A percentile compares a stretch with the other conserved stretches of the same genome.
Conservation (phyloP, 2,113 vertebrate genomes). For the Paralichthys olivaceus region DNA sequence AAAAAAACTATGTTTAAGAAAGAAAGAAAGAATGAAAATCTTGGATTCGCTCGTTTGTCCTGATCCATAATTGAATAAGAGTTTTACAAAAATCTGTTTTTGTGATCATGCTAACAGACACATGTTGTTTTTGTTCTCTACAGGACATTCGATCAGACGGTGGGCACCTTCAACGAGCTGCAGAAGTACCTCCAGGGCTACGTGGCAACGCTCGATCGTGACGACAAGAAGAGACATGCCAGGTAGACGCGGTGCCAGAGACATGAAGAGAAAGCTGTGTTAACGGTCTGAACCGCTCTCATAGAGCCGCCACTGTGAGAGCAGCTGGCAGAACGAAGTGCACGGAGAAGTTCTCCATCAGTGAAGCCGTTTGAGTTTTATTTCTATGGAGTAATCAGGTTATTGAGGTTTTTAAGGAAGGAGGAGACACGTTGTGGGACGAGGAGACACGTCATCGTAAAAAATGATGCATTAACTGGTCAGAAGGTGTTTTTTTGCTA, state of each 20-base stretch:
- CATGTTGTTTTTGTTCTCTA: not conserved
- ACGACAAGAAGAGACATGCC: constrained; percentile 83
- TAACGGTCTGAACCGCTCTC: not conserved
- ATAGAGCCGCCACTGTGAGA: not conserved
- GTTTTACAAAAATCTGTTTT: no score
- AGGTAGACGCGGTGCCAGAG: constrained; percentile 63
- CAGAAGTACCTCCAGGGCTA: constrained; percentile 84
- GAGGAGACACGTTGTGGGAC: not conserved
- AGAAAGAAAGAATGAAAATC: no score
- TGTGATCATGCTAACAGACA: no score
- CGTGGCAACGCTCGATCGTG: constrained; percentile 79
- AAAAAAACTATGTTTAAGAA: no score
- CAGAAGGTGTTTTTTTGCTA: not conserved
- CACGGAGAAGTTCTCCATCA: not conserved
- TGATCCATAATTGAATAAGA: no score
- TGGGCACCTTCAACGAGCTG: constrained; percentile 84
- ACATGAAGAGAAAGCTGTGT: not conserved
- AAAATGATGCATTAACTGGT: not conserved
- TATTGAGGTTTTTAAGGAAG: not conserved
- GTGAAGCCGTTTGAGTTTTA: not conserved
- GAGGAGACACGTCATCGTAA: not conserved
- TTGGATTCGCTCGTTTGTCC: no score
- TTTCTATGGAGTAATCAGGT: not conserved
- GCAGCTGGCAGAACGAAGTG: not conserved
- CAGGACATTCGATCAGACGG: constrained; percentile 84